A percentile compares a stretch with the other conserved stretches of the same genome.
These are phyloP conservation scores for Anguilla obscura DNA, from an alignment of 2,797 vertebrate species.

Conservation along the genomic window DNA sequence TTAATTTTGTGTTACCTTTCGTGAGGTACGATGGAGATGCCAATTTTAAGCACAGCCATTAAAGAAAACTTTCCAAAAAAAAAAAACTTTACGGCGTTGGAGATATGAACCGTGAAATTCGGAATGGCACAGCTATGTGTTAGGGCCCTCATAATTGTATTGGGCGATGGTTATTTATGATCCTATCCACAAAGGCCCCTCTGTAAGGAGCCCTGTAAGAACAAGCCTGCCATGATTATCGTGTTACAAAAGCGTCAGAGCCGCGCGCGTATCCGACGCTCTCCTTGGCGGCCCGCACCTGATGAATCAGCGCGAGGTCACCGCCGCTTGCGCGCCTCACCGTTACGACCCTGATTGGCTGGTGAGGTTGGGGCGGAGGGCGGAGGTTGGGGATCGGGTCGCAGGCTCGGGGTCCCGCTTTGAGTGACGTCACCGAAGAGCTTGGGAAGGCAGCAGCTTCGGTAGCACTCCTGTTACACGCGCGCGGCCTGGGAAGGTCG, in stretches of 20 bases:
- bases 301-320: not conserved
- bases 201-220: not conserved
- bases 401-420: not conserved
- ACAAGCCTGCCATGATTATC: not conserved
- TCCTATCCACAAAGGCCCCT: not conserved
- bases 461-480: not conserved
- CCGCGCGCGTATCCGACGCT: not conserved
- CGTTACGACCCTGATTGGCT: not conserved
- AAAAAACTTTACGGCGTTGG: not conserved
- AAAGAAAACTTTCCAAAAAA: not conserved
- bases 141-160: not conserved
- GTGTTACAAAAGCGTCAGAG: not conserved
- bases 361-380: not conserved
- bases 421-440: not conserved
- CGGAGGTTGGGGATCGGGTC: not conserved
- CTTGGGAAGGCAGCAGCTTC: not conserved
- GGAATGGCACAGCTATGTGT: not conserved
- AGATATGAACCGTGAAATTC: slow-evolving; percentile 1
- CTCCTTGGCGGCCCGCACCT: not conserved
- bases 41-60: not conserved
- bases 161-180: not conserved
- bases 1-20: not conserved
- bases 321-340: not conserved
- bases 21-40: not conserved
- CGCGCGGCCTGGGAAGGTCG: not conserved